These are phyloP conservation scores for mouse (Mus musculus) DNA, from an alignment of 2,113 vertebrate species.

Conservation along the genomic window DNA sequence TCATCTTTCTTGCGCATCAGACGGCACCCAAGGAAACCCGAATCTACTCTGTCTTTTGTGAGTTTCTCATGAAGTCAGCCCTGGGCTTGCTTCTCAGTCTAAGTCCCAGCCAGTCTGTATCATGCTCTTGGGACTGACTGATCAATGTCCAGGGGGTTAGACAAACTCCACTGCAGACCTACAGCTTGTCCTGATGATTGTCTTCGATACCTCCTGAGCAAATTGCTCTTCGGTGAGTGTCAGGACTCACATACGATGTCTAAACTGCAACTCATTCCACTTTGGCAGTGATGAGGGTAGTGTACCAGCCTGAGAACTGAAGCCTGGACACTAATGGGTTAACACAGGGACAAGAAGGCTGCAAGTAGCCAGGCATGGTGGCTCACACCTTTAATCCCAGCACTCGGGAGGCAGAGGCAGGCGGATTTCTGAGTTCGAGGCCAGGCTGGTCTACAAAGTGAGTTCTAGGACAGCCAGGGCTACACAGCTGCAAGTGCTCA, in stretches of 20 bases:
- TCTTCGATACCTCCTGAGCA: conserved; percentile 17
- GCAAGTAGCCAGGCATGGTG: too few species aligned
- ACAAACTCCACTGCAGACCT: conserved; percentile 22
- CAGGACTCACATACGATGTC: not conserved
- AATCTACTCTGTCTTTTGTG: not conserved
- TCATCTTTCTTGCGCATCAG: not conserved
- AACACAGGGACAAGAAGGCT: not conserved
- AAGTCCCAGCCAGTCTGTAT: not conserved
- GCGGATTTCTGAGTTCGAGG: too few species aligned
- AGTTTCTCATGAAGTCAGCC: not conserved
- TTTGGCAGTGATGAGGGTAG: not conserved
- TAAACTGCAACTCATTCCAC: not conserved
- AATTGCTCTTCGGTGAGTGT: conserved; percentile 44
- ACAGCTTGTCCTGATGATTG: conserved; percentile 43
- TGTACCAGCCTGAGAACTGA: not conserved
- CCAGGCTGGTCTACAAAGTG: too few species aligned
- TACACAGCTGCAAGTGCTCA: not conserved
- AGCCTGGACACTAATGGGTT: not conserved
- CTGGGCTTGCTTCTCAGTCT: not conserved
- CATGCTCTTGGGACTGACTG: not conserved
- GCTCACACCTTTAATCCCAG: too few species aligned
- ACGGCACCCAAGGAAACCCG: not conserved
- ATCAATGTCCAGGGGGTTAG: not conserved
- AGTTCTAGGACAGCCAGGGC: too few species aligned
- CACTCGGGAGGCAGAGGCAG: too few species aligned